phyloP scores from a whole-genome alignment of 1,140 invertebrate genomes.

The Trinorchestia longiramus region DNA sequence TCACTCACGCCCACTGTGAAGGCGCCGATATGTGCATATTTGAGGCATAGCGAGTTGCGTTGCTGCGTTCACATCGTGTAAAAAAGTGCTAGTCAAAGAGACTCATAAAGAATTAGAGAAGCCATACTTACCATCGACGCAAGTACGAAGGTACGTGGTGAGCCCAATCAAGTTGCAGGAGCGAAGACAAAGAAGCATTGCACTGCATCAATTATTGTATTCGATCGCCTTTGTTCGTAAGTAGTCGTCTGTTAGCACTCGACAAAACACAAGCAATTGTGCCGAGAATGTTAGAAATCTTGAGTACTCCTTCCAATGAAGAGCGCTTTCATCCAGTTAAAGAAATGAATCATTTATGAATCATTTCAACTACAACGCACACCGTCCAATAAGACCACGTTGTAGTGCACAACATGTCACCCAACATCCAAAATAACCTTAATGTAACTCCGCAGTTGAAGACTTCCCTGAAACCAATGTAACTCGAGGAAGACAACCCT shows the following conservation, averaged over 20 bases:
- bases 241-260: not conserved
- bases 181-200: not conserved
- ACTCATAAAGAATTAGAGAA: not conserved
- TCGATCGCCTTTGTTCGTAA: not conserved
- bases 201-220: slow-evolving; percentile 1
- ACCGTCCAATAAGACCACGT: not conserved
- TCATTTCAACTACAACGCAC: not conserved
- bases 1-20: not conserved
- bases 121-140: not conserved
- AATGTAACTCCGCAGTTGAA: not conserved
- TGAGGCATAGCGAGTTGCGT: not conserved
- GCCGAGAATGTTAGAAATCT: not conserved
- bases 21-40: not conserved
- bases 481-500: no score
- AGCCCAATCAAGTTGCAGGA: not conserved
- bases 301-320: not conserved
- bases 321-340: not conserved
- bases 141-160: not conserved
- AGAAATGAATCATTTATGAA: no score
- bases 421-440: not conserved
- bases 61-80: not conserved
- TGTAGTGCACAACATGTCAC: not conserved
- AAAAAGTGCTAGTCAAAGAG: not conserved
- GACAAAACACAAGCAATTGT: not conserved
- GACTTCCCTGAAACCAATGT: no score